Percentiles rank a stretch among this genome's conserved stretches.
Conservation (phyloP, 2,797 vertebrate genomes). For the Acipenser ruthenus region DNA sequence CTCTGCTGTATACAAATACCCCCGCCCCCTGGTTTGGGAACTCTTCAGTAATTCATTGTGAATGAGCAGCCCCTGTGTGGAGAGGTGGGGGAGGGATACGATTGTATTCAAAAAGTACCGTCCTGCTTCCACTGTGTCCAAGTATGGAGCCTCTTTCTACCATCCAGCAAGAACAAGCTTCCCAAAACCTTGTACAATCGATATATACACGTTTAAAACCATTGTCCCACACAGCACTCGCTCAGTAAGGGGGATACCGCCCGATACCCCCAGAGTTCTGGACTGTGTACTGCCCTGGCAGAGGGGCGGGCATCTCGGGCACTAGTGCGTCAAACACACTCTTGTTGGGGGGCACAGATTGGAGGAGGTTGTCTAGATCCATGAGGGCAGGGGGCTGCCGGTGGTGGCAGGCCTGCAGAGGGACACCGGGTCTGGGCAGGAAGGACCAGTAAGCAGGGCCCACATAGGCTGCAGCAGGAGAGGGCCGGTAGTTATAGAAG, state of each 20-base stretch:
- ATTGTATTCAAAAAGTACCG: too few species aligned
- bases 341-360: constrained; percentile 81
- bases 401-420: constrained; percentile 38
- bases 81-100: too few species aligned
- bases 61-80: too few species aligned
- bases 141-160: too few species aligned
- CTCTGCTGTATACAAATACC: too few species aligned
- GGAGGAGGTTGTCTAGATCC: constrained; percentile 75
- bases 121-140: too few species aligned
- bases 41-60: too few species aligned
- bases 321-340: constrained; percentile 72
- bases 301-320: constrained; percentile 45
- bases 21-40: too few species aligned
- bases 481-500: constrained; percentile 47
- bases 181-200: too few species aligned
- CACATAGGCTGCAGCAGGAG: neutral
- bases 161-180: too few species aligned
- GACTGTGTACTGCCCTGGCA: constrained; percentile 48
- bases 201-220: too few species aligned
- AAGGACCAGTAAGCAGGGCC: constrained; percentile 68
- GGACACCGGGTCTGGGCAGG: constrained; percentile 46
- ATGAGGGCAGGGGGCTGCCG: constrained; percentile 48
- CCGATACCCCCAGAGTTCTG: constrained; percentile 45
- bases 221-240: too few species aligned
- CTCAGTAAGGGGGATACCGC: constrained; percentile 53